Evolutionary conservation across 2,888 invertebrate species (phyloP).

Genomic region (Iselma pallidipennis): DNA sequence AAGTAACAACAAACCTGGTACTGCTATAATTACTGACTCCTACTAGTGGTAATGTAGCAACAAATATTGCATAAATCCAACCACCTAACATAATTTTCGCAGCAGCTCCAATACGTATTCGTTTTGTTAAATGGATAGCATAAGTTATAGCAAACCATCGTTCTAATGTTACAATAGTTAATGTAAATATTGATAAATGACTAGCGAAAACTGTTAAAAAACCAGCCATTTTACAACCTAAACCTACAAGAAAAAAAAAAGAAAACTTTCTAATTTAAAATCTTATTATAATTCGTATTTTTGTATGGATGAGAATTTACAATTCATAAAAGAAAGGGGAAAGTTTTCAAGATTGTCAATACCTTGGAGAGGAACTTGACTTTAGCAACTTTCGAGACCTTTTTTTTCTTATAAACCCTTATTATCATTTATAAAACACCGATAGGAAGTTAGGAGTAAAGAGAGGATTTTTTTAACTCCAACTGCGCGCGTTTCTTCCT

Average conservation of each 20-base stretch:
- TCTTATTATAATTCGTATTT: not conserved
- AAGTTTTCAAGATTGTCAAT: too few species aligned
- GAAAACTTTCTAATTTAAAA: slow-evolving; percentile 2
- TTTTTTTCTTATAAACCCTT: too few species aligned
- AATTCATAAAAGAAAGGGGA: too few species aligned
- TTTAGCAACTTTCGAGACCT: too few species aligned
- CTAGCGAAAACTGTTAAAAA: slow-evolving; percentile 87
- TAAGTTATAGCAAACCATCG: slow-evolving; percentile 83
- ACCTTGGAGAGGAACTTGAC: too few species aligned
- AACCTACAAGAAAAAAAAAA: slow-evolving; percentile 53
- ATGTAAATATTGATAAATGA: slow-evolving; percentile 84
- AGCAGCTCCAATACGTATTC: slow-evolving; percentile 74
- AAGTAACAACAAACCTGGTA: slow-evolving; percentile 63
- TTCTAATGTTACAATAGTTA: slow-evolving; percentile 85
- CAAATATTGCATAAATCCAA: slow-evolving; percentile 75
- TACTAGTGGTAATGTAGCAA: slow-evolving; percentile 79
- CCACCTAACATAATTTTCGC: slow-evolving; percentile 76
- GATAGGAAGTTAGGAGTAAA: too few species aligned
- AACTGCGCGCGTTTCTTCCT: too few species aligned
- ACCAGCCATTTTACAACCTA: slow-evolving; percentile 84
- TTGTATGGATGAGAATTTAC: not conserved
- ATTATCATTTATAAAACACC: too few species aligned
- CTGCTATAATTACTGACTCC: slow-evolving; percentile 88
- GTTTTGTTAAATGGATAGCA: slow-evolving; percentile 79
- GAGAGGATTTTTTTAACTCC: too few species aligned